Evolutionary conservation across 2,888 invertebrate genomes (phyloP), one percentile per base, ranked within the genome.

Genomic region (Cephus nigrinus): DNA sequence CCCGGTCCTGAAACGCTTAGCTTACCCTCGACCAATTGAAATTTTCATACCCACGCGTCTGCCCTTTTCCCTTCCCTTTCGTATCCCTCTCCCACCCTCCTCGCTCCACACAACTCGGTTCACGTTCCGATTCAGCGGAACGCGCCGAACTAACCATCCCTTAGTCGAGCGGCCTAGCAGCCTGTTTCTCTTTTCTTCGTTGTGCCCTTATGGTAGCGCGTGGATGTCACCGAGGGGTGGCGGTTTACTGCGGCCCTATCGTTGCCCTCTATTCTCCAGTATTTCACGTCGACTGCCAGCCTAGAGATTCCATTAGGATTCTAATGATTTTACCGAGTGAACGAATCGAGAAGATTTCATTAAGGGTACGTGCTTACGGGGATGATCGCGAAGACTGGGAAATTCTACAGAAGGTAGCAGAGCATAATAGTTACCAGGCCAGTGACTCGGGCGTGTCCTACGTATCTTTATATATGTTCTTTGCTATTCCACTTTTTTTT

Each of bases 21-120:
- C 71, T 33, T 33, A 23, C 32, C 71, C 71, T 71, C 71, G 79
- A 82, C 81, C 86, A 86, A 89, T 90, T 88, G 90, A 89, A 89
- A 89, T 89, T 90, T 90, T 89, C 88, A 88, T 87, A 87, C 86
- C 85, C 81, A 84, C 86, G 84, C 87, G 86, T 87, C 85, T 86
- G 84, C 83, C 23, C 55, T 71, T 71, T 23, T 71, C 71, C 71
- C 31, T 30, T 30, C 30, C 30, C 30, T 71, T 11, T 30, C 71
- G 3, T n/a, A 4, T n/a, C 11, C 5, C 71, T 33, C 71, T 31
- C 1, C 15, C 71, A 33, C 12, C 71, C 55, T 23, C 23, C 23
- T 0, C 23, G 9, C 55, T 33, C 31, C 4, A 31, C 32, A 12
- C 86, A 83, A 84, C 82, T 84, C 82, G 83, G 86, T 88, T 87